Evolutionary conservation across 2,888 invertebrate genomes (phyloP).

Genomic region (Lasioglossum figueresi): DNA sequence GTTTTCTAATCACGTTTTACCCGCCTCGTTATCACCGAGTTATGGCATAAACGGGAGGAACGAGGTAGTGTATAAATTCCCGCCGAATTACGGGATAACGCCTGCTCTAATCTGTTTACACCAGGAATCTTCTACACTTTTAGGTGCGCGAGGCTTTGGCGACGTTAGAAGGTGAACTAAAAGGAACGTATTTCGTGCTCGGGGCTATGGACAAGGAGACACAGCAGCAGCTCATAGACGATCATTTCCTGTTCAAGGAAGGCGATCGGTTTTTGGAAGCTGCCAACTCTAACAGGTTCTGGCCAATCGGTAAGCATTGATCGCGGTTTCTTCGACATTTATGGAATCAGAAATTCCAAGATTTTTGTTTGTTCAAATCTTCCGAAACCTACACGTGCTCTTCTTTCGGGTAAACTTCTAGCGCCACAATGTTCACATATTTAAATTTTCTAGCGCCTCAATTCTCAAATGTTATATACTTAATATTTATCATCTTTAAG

Average conservation of each 20-base stretch:
- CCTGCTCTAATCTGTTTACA: conserved; percentile 46
- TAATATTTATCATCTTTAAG: no score
- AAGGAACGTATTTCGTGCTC: conserved; percentile 87
- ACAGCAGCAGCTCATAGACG: conserved; percentile 87
- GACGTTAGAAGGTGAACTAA: conserved; percentile 85
- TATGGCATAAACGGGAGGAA: not conserved
- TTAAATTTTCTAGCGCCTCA: no score
- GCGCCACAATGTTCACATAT: no score
- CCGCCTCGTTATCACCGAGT: conserved; percentile 13
- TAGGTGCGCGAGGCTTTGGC: conserved; percentile 75
- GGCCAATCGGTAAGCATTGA: conserved; percentile 86
- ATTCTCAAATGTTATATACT: no score
- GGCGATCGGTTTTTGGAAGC: conserved; percentile 86
- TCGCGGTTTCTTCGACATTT: not conserved
- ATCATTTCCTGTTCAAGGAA: conserved; percentile 88
- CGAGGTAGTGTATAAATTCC: not conserved
- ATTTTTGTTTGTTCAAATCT: not conserved
- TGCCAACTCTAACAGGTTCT: conserved; percentile 87
- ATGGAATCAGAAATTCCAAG: no score
- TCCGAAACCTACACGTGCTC: not conserved
- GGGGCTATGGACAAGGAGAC: conserved; percentile 86
- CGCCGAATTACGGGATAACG: not conserved
- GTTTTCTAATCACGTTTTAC: conserved; percentile 35
- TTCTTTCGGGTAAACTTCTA: no score
- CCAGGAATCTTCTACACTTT: conserved; percentile 1